A percentile compares a stretch with the other conserved stretches of the same genome.
Conservation (phyloP, 2,113 vertebrate genomes). For the Pao palembangensis region DNA sequence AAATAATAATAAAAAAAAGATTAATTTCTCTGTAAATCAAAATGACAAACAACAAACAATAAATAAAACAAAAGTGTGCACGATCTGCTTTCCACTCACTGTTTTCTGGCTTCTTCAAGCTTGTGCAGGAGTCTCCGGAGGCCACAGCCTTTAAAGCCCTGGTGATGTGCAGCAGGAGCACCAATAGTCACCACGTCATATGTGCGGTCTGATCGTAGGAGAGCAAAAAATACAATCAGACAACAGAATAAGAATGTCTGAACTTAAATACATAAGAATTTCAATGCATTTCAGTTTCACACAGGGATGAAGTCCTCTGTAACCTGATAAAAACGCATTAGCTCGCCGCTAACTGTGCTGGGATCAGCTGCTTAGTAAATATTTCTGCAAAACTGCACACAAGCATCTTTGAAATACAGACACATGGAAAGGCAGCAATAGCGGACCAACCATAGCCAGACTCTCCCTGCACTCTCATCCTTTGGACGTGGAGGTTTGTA, state of each 20-base stretch:
- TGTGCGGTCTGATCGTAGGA: constrained; percentile 81
- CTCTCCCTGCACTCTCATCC: constrained; percentile 97
- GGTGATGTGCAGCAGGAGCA: constrained; percentile 93
- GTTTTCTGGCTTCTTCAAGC: constrained; percentile 93
- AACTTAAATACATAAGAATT: neutral
- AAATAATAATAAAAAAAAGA: neutral
- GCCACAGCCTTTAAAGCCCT: constrained; percentile 94
- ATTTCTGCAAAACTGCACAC: too few species aligned
- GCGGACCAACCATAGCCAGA: constrained; percentile 83
- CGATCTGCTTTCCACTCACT: constrained; percentile 78
- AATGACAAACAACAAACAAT: too few species aligned
- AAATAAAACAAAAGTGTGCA: neutral
- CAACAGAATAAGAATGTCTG: neutral
- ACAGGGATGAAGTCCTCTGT: neutral
- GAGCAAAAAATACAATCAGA: neutral
- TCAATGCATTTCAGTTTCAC: neutral
- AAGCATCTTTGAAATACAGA: too few species aligned
- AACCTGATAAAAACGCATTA: too few species aligned
- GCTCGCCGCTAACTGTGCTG: too few species aligned
- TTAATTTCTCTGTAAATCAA: constrained; percentile 15
- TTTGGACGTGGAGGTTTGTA: constrained; percentile 95
- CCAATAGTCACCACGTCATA: constrained; percentile 96
- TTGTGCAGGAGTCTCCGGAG: constrained; percentile 91
- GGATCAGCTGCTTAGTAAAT: too few species aligned
- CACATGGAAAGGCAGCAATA: neutral